These are phyloP conservation scores for Galerucella calmariensis DNA, from an alignment of 2,888 invertebrate genomes.

Conservation along the genomic window DNA sequence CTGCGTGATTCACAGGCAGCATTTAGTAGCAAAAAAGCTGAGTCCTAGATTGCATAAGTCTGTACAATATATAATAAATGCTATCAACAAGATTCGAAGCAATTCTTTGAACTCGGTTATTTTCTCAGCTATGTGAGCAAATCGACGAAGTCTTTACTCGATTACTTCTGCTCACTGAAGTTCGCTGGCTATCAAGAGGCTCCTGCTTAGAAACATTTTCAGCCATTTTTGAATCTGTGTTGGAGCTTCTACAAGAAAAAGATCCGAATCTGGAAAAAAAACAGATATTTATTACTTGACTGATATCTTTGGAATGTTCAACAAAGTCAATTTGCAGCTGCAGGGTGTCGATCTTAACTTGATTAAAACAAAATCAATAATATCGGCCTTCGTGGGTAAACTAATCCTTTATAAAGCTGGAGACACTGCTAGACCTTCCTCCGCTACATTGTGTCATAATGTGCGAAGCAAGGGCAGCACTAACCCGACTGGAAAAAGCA, in stretches of 20 bases:
- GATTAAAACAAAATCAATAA: no score
- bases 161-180: slow-evolving; percentile 18
- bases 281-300: not conserved
- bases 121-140: slow-evolving; percentile 20
- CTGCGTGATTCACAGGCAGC: slow-evolving; percentile 23
- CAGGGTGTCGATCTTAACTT: no score
- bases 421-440: no score
- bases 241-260: slow-evolving; percentile 10
- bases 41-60: slow-evolving; percentile 18
- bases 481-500: no score
- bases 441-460: no score
- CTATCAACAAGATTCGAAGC: slow-evolving; percentile 23
- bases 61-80: not conserved
- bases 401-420: no score
- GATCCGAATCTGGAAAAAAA: slow-evolving; percentile 17
- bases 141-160: slow-evolving; percentile 19
- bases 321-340: no score
- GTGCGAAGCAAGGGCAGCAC: no score
- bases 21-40: slow-evolving; percentile 29
- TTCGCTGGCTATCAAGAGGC: slow-evolving; percentile 17
- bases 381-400: no score
- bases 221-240: slow-evolving; percentile 13
- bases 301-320: no score
- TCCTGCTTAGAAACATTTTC: slow-evolving; percentile 18
- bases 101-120: slow-evolving; percentile 18